Conservation (phyloP, 2,888 invertebrate species). For the Schizaphis graminum region DNA sequence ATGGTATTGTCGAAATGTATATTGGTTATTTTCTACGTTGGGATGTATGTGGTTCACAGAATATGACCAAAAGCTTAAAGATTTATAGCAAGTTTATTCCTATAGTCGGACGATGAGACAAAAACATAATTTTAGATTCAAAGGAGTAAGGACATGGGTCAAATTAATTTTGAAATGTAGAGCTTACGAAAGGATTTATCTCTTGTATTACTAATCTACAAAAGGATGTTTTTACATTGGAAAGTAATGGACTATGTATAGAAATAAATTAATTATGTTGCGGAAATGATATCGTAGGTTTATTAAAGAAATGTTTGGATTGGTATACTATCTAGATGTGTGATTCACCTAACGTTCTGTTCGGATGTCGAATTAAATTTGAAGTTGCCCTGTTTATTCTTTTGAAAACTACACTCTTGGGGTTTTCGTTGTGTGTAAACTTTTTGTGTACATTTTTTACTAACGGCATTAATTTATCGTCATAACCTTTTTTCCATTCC, state of each 20-base stretch:
- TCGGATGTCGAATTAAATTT: conserved; percentile 21
- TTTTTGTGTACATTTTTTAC: conserved; percentile 53
- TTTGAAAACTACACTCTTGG: conserved; percentile 30
- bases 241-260: conserved; percentile 43
- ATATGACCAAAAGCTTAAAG: conserved; percentile 41
- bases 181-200: conserved; percentile 42
- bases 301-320: conserved; percentile 27
- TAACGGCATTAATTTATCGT: conserved; percentile 59
- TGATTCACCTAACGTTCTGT: conserved; percentile 5
- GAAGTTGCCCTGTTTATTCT: conserved; percentile 22
- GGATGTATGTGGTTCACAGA: conserved; percentile 10
- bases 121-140: conserved; percentile 54
- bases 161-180: conserved; percentile 60
- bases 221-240: conserved; percentile 46
- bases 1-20: conserved; percentile 27
- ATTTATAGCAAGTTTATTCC: conserved; percentile 56
- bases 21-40: conserved; percentile 33
- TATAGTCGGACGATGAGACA: conserved; percentile 35
- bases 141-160: conserved; percentile 50
- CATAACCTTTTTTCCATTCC: conserved; percentile 50
- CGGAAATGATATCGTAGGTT: not conserved
- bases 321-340: not conserved
- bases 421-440: conserved; percentile 49
- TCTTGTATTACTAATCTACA: conserved; percentile 36
- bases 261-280: conserved; percentile 21